A percentile compares a stretch with the other conserved stretches of the same genome.
Evolutionary conservation across 2,888 invertebrate species (phyloP).

Genomic region (Parnassius glacialis): DNA sequence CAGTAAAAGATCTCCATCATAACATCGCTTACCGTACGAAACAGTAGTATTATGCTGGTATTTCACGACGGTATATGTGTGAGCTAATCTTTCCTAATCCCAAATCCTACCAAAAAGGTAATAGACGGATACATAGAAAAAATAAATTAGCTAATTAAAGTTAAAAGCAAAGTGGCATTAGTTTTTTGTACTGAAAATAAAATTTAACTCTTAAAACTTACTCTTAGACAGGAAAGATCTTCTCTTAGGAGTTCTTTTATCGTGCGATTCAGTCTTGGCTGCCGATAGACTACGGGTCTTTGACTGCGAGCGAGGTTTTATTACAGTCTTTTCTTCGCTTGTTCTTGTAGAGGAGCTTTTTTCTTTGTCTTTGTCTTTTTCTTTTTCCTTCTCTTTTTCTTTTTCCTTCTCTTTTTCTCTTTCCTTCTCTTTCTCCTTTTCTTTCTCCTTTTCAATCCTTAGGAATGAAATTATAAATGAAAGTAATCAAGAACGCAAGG

Average conservation of each 20-base stretch:
- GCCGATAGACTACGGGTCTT: slow-evolving; percentile 60
- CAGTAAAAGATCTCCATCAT: no score
- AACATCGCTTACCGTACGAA: no score
- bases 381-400: slow-evolving; percentile 45
- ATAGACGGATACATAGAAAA: no score
- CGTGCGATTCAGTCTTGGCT: slow-evolving; percentile 52
- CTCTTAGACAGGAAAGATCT: slow-evolving; percentile 63
- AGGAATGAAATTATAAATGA: no score
- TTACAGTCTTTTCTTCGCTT: slow-evolving; percentile 57
- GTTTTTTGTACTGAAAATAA: no score
- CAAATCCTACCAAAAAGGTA: no score
- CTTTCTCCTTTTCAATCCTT: slow-evolving; percentile 34
- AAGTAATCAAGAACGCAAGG: no score
- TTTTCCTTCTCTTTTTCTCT: slow-evolving; percentile 47
- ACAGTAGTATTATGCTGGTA: no score
- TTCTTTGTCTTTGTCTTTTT: slow-evolving; percentile 34
- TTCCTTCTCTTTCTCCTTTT: slow-evolving; percentile 47
- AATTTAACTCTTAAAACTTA: slow-evolving; percentile 38
- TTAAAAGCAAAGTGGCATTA: no score
- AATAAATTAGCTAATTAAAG: no score
- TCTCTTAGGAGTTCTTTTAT: slow-evolving; percentile 62
- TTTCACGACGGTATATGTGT: no score
- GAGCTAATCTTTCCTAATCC: no score
- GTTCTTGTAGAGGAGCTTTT: slow-evolving; percentile 45
- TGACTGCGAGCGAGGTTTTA: slow-evolving; percentile 65